These are phyloP conservation scores for Plectrocnemia conspersa DNA, from an alignment of 1,140 invertebrate species.

Conservation along the genomic window DNA sequence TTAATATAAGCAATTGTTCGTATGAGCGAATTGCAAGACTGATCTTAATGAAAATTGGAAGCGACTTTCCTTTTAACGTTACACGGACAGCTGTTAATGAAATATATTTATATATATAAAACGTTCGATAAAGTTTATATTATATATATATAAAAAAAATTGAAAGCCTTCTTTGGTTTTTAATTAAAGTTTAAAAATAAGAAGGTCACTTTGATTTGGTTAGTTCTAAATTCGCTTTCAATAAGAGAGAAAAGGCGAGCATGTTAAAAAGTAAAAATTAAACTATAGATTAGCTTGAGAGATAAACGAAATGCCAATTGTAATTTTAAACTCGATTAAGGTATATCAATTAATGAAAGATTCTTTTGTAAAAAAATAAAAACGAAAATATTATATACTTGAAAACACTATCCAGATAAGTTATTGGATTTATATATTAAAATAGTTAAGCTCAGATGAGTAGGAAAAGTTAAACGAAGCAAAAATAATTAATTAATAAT, in stretches of 20 bases:
- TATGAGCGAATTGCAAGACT: slow-evolving; percentile 29
- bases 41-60: slow-evolving; percentile 19
- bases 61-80: background rate
- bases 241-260: background rate
- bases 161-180: no score
- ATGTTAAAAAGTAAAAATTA: background rate
- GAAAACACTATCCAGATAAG: slow-evolving; percentile 2
- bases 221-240: no score
- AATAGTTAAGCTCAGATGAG: slow-evolving; percentile 4
- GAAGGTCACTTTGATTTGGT: no score
- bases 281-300: background rate
- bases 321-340: slow-evolving; percentile 2
- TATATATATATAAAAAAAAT: slow-evolving; percentile 22
- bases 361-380: slow-evolving; percentile 2
- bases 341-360: slow-evolving; percentile 2
- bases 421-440: no score
- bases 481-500: slow-evolving; percentile 10
- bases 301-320: slow-evolving; percentile 4
- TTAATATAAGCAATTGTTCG: slow-evolving; percentile 21
- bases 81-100: background rate
- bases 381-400: no score
- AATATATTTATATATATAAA: slow-evolving; percentile 7
- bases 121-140: background rate
- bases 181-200: no score
- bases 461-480: slow-evolving; percentile 10